Percentiles rank a stretch among this genome's conserved stretches.
Evolutionary conservation across 2,113 vertebrate species (phyloP).

Genomic region (Lophochroa leadbeateri): DNA sequence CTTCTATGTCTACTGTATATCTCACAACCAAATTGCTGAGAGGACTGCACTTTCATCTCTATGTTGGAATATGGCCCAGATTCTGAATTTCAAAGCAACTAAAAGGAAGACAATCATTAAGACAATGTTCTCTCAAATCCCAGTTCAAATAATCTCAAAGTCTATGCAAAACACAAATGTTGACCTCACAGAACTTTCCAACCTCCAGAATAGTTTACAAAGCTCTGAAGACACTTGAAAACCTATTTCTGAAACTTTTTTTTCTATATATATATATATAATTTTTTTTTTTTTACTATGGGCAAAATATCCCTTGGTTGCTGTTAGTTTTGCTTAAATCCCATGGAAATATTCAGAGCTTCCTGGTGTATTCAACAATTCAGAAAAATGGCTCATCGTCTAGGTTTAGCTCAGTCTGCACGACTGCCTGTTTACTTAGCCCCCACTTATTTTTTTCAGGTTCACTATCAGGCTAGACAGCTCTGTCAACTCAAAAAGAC

Average conservation of each 20-base stretch:
- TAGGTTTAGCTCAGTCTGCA: conserved; percentile 37
- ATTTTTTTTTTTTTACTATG: conserved; percentile 22
- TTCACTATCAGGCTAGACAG: conserved; percentile 79
- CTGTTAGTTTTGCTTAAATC: conserved; percentile 81
- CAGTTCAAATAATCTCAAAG: conserved; percentile 77
- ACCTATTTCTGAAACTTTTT: conserved; percentile 67
- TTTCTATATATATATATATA: neutral
- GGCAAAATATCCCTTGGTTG: conserved; percentile 78
- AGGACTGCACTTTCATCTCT: conserved; percentile 60
- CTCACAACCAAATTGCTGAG: conserved; percentile 25
- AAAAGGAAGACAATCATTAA: conserved; percentile 76
- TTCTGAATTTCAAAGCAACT: conserved; percentile 75
- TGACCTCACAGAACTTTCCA: conserved; percentile 65
- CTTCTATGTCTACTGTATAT: conserved; percentile 28
- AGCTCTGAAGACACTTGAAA: conserved; percentile 56
- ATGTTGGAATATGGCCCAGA: conserved; percentile 64
- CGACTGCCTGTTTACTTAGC: conserved; percentile 70
- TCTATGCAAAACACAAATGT: conserved; percentile 73
- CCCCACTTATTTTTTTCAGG: conserved; percentile 76
- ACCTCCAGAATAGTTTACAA: conserved; percentile 67
- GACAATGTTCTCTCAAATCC: conserved; percentile 74
- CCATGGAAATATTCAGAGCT: conserved; percentile 73
- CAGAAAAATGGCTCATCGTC: conserved; percentile 53
- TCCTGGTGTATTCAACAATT: conserved; percentile 55
- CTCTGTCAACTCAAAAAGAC: conserved; percentile 79